Evolutionary conservation across 2,888 invertebrate species (phyloP), one percentile per base, ranked within the genome.

Genomic region (Agrotis clavis): DNA sequence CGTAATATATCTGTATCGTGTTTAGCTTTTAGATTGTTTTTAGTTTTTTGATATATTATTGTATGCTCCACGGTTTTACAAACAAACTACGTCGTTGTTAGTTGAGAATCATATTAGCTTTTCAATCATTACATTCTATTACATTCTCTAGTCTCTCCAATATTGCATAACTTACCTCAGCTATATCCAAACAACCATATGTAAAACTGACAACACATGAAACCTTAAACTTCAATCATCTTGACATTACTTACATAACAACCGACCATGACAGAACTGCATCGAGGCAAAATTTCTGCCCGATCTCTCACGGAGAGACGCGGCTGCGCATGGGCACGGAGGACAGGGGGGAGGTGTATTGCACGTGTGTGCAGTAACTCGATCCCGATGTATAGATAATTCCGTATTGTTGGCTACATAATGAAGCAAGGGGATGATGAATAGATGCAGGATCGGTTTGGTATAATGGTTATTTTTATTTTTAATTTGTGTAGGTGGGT

Each of bases 291-390:
- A 86, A 83, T 84, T 83, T 76, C 73, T 77, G 71, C 62, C 67
- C 62, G 82, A 78, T 84, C 84, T 80, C 86, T 82, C 86, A 85
- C 71, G 75, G 66, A 84, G 82, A 84, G 86, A 81, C 79, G 82
- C 76, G 84, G 79, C 71, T 80, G 83, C 79, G 80, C 78, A 81
- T 67, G 66, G 61, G 63, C 35, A 57, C 13, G 62, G 79, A 82
- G 81, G 82, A 84, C 81, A 85, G 81, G 82, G 61, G 64, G 21
- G 57, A 57, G 65, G 68, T 66, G 76, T 74, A 79, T 77, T 92
- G 91, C 92, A 92, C 93, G 92, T 92, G 93, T 90, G 89, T 90
- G 86, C 81, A 79, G 92, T 91, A 93, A 93, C 90, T 81, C 83
- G 92, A 93, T 90, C 90, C 87, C 66, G 70, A 78, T 84, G 87